Base-by-base conservation (phyloP, 2,113 vertebrate species). In the Thinocorus orbignyianus region DNA sequence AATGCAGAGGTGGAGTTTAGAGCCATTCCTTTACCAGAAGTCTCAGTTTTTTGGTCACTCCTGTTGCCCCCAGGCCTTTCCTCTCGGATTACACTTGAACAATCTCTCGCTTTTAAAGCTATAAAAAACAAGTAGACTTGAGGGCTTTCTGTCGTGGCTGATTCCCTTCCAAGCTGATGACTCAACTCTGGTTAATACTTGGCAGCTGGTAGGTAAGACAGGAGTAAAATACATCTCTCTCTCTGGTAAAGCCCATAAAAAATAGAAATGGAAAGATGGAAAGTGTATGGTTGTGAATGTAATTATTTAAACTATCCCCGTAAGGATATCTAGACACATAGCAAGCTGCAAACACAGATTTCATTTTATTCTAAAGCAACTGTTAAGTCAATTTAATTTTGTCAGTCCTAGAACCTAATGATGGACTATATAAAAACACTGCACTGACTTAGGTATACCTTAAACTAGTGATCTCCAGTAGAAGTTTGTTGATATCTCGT, bases 101-200 rank as follows among this genome's bases (percentile, higher is more conserved):
- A 77, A 18, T 66, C 86, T 80, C 83, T 72, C 0, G 1, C 42
- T 91, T 93, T 93, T 42, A 78, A 81, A 88, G 44, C 90, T 41
- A 22, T 76, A 64, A 88, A 93, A 80, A 65, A 7, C 72, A 88
- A 88, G 81, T 13, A 65, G 69, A 44, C 79, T 91, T 85, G 60
- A 79, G 91, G 81, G 57, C 57, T 89, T 84, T 84, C 83, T 81
- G 37, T 92, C 2, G 0, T 74, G 80, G 82, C 92, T 86, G 78
- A 76, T 92, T 93, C 87, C 68, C 33, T 91, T 90, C 85, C 70
- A 66, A 92, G 89, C 46, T 91, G 71, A 87, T 90, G 80, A 30
- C 87, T 76, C 70, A 84, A 86, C 79, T 57, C 68, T 66, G 81
- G 85, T 89, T 92, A 92, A 35, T 42, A 19, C 52, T 64, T 82